Evolutionary conservation across 2,888 invertebrate genomes (phyloP).

Genomic region (Macroteleia sp.): DNA sequence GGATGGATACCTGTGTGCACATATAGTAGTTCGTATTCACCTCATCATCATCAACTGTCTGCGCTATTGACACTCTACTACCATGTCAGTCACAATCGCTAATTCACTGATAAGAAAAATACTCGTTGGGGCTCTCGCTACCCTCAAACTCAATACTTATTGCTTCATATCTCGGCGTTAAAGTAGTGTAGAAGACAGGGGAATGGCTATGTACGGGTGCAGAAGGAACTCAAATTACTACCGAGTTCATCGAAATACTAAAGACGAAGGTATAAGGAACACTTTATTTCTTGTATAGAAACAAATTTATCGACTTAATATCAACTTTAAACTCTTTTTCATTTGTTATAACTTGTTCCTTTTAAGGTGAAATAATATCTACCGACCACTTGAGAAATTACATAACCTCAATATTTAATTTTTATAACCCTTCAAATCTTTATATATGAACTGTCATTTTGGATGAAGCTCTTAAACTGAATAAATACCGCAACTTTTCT

Average conservation of each 20-base stretch:
- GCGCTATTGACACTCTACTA: conserved; percentile 66
- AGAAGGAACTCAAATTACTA: conserved; percentile 66
- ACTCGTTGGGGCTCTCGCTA: conserved; percentile 69
- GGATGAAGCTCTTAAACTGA: no score
- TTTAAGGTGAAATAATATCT: no score
- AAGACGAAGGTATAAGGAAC: no score
- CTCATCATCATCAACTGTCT: conserved; percentile 79
- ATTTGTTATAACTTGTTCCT: no score
- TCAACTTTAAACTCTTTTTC: no score
- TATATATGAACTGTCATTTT: no score
- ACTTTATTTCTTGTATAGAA: no score
- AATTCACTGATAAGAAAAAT: conserved; percentile 82
- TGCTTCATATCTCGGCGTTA: conserved; percentile 75
- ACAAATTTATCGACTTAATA: no score
- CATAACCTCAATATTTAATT: no score
- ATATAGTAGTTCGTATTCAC: conserved; percentile 68
- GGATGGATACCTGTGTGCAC: conserved; percentile 74
- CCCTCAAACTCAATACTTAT: conserved; percentile 73
- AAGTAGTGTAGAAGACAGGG: conserved; percentile 52
- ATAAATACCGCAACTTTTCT: no score
- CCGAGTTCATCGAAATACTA: conserved; percentile 30
- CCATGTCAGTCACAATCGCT: conserved; percentile 71
- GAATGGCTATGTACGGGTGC: conserved; percentile 58
- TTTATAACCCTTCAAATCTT: no score
- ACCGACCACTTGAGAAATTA: no score